A percentile compares a stretch with the other conserved stretches of the same genome.
Conservation (phyloP, 2,888 invertebrate genomes). For the Thera britannica region DNA sequence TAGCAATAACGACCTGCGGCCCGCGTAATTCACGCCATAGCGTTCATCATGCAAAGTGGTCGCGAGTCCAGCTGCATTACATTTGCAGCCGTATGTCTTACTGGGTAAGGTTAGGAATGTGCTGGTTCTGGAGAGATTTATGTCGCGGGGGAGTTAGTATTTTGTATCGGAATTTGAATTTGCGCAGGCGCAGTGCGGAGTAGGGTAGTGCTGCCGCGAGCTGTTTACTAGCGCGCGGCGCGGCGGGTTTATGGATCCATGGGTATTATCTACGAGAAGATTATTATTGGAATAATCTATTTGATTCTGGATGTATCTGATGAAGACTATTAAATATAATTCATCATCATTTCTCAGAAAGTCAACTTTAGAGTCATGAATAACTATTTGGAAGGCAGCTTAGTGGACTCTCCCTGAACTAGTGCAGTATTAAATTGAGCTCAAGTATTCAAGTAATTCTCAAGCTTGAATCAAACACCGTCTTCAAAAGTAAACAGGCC, state of each 20-base stretch:
- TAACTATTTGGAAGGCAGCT: no score
- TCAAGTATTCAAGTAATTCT: no score
- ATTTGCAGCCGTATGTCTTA: constrained; percentile 43
- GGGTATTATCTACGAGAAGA: background rate
- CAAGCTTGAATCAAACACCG: no score
- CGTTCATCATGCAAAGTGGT: constrained; percentile 80
- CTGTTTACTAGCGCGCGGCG: constrained; percentile 32
- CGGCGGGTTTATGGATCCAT: constrained; percentile 31
- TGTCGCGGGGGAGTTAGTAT: constrained; percentile 67
- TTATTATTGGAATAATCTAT: background rate
- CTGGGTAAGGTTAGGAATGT: constrained; percentile 35
- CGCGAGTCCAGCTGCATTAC: constrained; percentile 28
- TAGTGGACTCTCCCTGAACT: no score
- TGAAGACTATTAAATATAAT: no score
- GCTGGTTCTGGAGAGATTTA: constrained; percentile 51
- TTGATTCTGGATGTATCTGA: no score
- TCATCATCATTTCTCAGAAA: no score
- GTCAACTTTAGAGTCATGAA: no score
- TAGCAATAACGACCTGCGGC: constrained; percentile 71
- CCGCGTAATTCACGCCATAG: constrained; percentile 82
- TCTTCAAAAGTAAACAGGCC: no score
- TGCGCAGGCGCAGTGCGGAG: constrained; percentile 37
- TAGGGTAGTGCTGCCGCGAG: constrained; percentile 42
- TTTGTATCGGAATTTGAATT: constrained; percentile 77
- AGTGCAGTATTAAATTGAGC: no score